phyloP scores from a whole-genome alignment of 2,797 vertebrate species.

The Cynodonichthys magdalenae region DNA sequence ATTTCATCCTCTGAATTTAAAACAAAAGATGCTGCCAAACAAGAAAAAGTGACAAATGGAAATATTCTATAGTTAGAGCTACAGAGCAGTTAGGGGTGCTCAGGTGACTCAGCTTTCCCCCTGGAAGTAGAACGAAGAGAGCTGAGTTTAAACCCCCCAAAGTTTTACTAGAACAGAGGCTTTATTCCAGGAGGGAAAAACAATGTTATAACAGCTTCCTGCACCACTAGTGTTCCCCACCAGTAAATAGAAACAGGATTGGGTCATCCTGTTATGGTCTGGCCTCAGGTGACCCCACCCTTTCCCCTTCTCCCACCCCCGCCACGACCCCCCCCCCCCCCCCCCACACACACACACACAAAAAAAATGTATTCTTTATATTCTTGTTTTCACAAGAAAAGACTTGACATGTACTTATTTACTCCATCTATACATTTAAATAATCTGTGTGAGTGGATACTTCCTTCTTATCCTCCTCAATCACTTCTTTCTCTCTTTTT shows the following conservation, averaged over 20 bases:
- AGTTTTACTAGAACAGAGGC: constrained; percentile 82
- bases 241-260: constrained; percentile 76
- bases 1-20: constrained; percentile 31
- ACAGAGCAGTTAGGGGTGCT: constrained; percentile 53
- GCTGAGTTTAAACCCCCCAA: constrained; percentile 75
- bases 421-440: constrained; percentile 66
- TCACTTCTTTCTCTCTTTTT: constrained; percentile 42
- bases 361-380: too few relatives aligned
- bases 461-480: constrained; percentile 31
- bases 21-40: constrained; percentile 24
- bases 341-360: too few relatives aligned
- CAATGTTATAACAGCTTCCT: constrained; percentile 81
- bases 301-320: neutral
- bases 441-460: constrained; percentile 66
- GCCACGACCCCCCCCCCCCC: constrained; percentile 19
- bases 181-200: constrained; percentile 82
- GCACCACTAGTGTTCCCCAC: constrained; percentile 78
- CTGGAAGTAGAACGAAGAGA: constrained; percentile 75
- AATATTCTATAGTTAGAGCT: constrained; percentile 47
- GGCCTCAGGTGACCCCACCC: constrained; percentile 74
- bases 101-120: constrained; percentile 84
- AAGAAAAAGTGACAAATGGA: constrained; percentile 29
- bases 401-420: constrained; percentile 60
- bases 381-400: constrained; percentile 59
- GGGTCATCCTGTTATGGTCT: constrained; percentile 76